phyloP scores from a whole-genome alignment of 2,113 vertebrate species.

The Bujurquina vittata region DNA sequence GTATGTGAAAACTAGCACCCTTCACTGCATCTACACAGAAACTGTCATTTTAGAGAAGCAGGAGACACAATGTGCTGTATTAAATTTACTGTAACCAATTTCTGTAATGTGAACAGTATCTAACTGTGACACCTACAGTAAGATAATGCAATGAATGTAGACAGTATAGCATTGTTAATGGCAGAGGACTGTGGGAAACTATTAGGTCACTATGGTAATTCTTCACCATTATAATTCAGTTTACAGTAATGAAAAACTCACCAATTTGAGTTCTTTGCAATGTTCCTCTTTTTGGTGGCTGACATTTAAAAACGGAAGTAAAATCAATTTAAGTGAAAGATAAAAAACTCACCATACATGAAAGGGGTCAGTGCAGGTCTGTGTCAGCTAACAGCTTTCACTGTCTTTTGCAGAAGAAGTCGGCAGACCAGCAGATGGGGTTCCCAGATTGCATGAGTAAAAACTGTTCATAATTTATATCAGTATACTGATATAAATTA shows the following conservation, averaged over 20 bases:
- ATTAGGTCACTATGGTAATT: background rate
- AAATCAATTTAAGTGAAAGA: background rate
- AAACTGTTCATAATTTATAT: too few relatives aligned
- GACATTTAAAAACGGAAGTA: background rate
- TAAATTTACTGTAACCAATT: background rate
- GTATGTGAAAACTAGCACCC: background rate
- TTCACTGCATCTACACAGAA: background rate
- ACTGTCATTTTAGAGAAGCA: background rate
- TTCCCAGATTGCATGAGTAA: background rate
- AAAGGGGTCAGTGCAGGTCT: background rate
- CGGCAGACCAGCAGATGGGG: rapidly evolving
- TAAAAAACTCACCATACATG: background rate
- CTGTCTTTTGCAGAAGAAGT: background rate
- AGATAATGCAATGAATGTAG: background rate
- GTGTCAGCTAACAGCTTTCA: background rate
- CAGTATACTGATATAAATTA: too few relatives aligned
- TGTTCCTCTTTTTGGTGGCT: background rate
- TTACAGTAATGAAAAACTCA: background rate
- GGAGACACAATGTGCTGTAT: rapidly evolving
- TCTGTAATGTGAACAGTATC: background rate
- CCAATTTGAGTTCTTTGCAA: background rate
- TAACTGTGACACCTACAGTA: background rate
- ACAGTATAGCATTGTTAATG: background rate
- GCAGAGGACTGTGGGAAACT: background rate
- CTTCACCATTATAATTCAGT: background rate